Percentiles rank a stretch among this genome's conserved stretches.
Conservation (phyloP, 2,888 invertebrate species). For the Ptycholaimellus sp. region DNA sequence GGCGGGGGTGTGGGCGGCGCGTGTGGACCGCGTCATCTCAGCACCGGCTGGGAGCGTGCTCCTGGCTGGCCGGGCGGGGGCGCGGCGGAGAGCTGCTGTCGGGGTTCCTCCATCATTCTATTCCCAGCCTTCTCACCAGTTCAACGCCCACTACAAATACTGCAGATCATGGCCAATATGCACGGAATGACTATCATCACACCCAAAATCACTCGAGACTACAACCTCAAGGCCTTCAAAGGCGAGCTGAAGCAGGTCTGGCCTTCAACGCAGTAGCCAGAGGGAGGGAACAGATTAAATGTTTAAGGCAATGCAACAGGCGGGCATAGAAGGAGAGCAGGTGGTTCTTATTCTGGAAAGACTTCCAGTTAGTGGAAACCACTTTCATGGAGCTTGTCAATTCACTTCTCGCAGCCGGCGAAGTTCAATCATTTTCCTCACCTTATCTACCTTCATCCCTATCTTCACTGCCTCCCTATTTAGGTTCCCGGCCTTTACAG, state of each 20-base stretch:
- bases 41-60: slow-evolving; percentile 42
- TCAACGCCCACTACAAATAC: too few species aligned
- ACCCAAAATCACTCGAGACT: slow-evolving; percentile 37
- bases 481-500: slow-evolving; percentile 33
- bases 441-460: background rate
- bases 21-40: slow-evolving; percentile 41
- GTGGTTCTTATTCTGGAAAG: slow-evolving; percentile 55
- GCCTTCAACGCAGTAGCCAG: slow-evolving; percentile 1
- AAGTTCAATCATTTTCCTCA: too few species aligned
- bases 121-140: too few species aligned
- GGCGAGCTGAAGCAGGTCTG: slow-evolving; percentile 49
- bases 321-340: slow-evolving; percentile 54
- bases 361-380: slow-evolving; percentile 46
- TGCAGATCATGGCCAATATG: slow-evolving; percentile 47
- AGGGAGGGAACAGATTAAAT: slow-evolving; percentile 2
- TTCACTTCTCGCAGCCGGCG: slow-evolving; percentile 52
- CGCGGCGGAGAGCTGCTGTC: slow-evolving; percentile 53
- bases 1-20: slow-evolving; percentile 40
- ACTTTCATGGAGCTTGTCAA: slow-evolving; percentile 49
- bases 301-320: slow-evolving; percentile 43
- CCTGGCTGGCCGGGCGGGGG: slow-evolving; percentile 50
- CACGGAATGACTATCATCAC: slow-evolving; percentile 40
- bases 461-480: background rate
- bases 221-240: slow-evolving; percentile 43
- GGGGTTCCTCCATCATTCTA: too few species aligned